Evolutionary conservation across 2,797 vertebrate genomes (phyloP).

Genomic region (Takifugu rubripes): DNA sequence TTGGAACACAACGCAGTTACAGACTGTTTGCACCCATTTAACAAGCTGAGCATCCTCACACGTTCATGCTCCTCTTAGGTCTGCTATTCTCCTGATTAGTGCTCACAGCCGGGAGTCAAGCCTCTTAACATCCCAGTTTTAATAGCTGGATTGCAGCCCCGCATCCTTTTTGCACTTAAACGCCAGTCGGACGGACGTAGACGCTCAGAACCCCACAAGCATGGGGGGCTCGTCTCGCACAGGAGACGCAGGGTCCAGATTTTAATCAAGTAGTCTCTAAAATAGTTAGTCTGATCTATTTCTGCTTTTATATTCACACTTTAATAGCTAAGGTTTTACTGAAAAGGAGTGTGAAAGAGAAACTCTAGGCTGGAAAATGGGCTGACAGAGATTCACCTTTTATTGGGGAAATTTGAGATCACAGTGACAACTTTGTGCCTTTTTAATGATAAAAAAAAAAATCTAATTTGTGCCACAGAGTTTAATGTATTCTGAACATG

Average conservation of each 20-base stretch:
- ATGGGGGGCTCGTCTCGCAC: slow-evolving; percentile 31
- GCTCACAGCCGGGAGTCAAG: slow-evolving; percentile 43
- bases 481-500: neutral
- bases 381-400: neutral
- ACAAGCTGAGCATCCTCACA: slow-evolving; percentile 33
- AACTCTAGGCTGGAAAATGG: slow-evolving; percentile 1
- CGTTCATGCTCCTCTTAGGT: slow-evolving; percentile 52
- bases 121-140: slow-evolving; percentile 53
- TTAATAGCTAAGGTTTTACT: slow-evolving; percentile 19
- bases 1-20: slow-evolving; percentile 41
- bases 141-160: slow-evolving; percentile 47
- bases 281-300: slow-evolving; percentile 5
- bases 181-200: slow-evolving; percentile 46
- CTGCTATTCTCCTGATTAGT: slow-evolving; percentile 39
- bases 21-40: slow-evolving; percentile 37
- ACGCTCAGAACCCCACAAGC: slow-evolving; percentile 19
- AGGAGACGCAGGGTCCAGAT: slow-evolving; percentile 40
- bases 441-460: neutral
- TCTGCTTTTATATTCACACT: slow-evolving; percentile 22
- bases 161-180: slow-evolving; percentile 43
- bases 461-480: neutral
- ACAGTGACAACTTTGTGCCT: slow-evolving; percentile 1
- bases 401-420: neutral
- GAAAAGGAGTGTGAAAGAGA: slow-evolving; percentile 14
- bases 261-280: slow-evolving; percentile 32